Percentiles rank a stretch among this genome's conserved stretches.
Conservation (phyloP, 2,113 vertebrate species). For the Syngnathus floridae region DNA sequence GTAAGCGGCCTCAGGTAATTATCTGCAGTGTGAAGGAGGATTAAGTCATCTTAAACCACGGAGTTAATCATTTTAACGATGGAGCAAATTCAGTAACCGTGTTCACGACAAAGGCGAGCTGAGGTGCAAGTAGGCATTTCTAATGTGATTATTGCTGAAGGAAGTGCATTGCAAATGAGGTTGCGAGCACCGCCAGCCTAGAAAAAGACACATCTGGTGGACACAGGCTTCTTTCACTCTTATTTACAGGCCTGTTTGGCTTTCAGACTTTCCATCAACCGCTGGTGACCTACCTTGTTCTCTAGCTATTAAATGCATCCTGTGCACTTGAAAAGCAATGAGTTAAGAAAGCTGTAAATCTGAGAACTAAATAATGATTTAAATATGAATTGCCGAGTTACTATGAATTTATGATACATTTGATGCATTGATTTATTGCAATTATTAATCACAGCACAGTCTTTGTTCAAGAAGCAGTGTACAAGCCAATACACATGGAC, state of each 20-base stretch:
- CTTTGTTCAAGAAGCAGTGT: not conserved
- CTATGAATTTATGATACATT: not conserved
- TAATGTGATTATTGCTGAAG: not conserved
- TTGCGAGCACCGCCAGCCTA: not conserved
- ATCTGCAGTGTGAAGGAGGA: not conserved
- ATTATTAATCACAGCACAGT: not conserved
- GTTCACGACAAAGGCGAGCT: not conserved
- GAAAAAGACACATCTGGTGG: not conserved
- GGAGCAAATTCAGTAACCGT: not conserved
- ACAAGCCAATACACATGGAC: no score
- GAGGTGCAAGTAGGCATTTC: not conserved
- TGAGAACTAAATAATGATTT: not conserved
- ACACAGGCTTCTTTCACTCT: not conserved
- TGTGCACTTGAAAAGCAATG: not conserved
- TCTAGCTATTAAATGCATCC: not conserved
- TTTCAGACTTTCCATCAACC: not conserved
- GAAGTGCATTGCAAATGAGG: not conserved
- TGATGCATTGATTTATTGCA: not conserved
- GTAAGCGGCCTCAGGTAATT: not conserved
- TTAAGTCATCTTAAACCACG: not conserved
- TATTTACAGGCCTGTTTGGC: not conserved
- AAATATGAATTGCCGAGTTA: not conserved
- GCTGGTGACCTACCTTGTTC: not conserved
- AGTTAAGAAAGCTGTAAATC: not conserved
- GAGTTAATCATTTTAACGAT: slow-evolving; percentile 1